Evolutionary conservation across 2,888 invertebrate genomes (phyloP), one percentile per base, ranked within the genome.

Genomic region (Acronicta psi): DNA sequence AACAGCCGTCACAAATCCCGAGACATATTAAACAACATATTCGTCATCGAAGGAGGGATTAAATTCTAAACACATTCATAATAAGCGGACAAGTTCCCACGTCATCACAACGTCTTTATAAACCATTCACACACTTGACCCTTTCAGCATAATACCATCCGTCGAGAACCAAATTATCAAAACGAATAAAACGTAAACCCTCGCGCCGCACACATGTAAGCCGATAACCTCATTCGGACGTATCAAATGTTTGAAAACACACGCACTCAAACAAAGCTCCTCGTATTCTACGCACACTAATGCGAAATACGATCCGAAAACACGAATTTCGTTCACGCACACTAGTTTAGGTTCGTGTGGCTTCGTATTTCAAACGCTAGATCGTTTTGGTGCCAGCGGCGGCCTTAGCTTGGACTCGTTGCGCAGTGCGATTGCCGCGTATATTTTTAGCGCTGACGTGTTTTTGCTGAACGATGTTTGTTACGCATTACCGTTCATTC

Each of bases 361-460:
- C 78, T 85, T 84, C 81, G 81, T 81, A 69, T 68, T 71, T 69
- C 59, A 69, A 73, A 64, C 73, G 72, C 47, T 66, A 50, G 54
- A 59, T 47, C 66, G 75, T 67, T 76, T 75, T 59, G 83, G 76
- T 81, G 77, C 81, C 75, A 86, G 81, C 83, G 89, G 89, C 91
- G 89, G 89, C 73, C 74, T 80, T 87, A 88, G 71, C 74, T 81
- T 86, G 86, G 87, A 89, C 67, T 75, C 80, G 82, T 82, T 81
- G 85, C 85, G 84, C 81, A 80, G 79, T 77, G 75, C 77, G 80
- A 78, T 77, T 77, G 75, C 77, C 79, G 77, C 66, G 83, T 78
- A 69, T 81, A 92, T 92, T 93, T 93, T 92, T 93, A 93, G 93
- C 89, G 85, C 84, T 92, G 93, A 93, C 92, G 81, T 86, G 90